phyloP scores from a whole-genome alignment of 1,140 invertebrate genomes.

The Nasonia giraulti region DNA sequence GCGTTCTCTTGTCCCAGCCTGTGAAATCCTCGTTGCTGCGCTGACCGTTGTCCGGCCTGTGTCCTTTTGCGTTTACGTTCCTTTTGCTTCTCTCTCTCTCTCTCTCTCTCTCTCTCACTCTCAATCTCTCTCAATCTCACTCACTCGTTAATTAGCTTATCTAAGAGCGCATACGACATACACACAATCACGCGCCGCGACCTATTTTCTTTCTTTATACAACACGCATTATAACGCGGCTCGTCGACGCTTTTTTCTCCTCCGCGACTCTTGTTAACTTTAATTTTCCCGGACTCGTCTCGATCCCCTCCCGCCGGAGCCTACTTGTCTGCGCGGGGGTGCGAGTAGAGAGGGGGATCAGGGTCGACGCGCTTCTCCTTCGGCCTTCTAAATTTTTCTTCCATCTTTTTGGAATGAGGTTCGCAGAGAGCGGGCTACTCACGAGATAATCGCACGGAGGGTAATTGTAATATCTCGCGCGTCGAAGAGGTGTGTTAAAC shows the following conservation, averaged over 20 bases:
- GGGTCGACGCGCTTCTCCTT: slow-evolving; percentile 17
- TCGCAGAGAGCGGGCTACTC: not conserved
- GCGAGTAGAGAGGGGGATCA: not conserved
- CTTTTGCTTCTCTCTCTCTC: slow-evolving; percentile 13
- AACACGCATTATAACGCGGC: slow-evolving; percentile 33
- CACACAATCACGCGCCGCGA: slow-evolving; percentile 5
- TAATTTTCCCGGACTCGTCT: slow-evolving; percentile 30
- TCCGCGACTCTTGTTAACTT: slow-evolving; percentile 29
- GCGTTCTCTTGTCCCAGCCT: slow-evolving; percentile 11
- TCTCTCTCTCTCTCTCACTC: slow-evolving; percentile 51
- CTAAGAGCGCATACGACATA: slow-evolving; percentile 58
- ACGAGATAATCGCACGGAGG: not conserved
- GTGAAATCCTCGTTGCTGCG: slow-evolving; percentile 40
- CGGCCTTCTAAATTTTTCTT: not conserved
- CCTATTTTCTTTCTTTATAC: slow-evolving; percentile 41
- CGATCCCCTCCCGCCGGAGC: not conserved
- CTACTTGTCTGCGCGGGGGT: no score
- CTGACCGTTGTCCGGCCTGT: slow-evolving; percentile 13
- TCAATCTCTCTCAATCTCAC: not conserved
- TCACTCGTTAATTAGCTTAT: slow-evolving; percentile 60
- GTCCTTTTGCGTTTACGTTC: slow-evolving; percentile 24
- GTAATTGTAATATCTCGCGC: not conserved
- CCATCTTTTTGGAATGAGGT: not conserved
- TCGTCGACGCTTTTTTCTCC: slow-evolving; percentile 7
- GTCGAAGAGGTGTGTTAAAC: not conserved